Base-by-base conservation (phyloP, 2,888 invertebrate species). In the Caenorhabditis plicata region DNA sequence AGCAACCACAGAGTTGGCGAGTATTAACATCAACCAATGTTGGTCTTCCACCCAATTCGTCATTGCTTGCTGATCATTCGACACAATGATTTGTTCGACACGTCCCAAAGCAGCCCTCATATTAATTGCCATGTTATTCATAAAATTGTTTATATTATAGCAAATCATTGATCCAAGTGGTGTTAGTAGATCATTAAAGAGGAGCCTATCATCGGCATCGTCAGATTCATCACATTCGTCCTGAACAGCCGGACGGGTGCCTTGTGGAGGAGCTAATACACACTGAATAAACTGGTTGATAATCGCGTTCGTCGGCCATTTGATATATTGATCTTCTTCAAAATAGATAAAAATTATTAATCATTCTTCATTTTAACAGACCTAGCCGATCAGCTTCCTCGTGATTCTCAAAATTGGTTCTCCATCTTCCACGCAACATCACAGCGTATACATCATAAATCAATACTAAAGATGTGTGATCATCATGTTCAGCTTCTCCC, bases 21-120 rank as follows among this genome's bases (percentile, higher is more conserved):
- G 76, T 46, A 92, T 87, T 75, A 93, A 86, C 23, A 92, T 83
- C 25, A 90, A 86, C 93, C 92, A 93, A 81, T 92, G 91, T 20
- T 92, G 83, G 82, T 92, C 92, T 83, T 93, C 92, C 79, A 90
- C 90, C 27, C 92, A 83, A 43, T 84, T 85, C 54, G 87, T 85
- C 25, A 90, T 8, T 27, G 13, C 29, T 27, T 27, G 29, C 29
- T 27, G 13, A 9, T 27, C 23, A 25, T 52, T 52, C 15, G 36
- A 29, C 9, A 25, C 20, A 11, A n/a, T 52, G 22, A 11, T 39
- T 15, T 35, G 44, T 45, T 41, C 20, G 19, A 32, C n/a, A 13
- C 26, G 13, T 15, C 25, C 22, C 9, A 15, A 31, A 22, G 23
- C 19, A 8, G 20, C 65, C 55, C 22, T 74, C 75, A 49, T 44